Evolutionary conservation across 1,140 invertebrate genomes (phyloP).

Genomic region (Bombus difficillimus): DNA sequence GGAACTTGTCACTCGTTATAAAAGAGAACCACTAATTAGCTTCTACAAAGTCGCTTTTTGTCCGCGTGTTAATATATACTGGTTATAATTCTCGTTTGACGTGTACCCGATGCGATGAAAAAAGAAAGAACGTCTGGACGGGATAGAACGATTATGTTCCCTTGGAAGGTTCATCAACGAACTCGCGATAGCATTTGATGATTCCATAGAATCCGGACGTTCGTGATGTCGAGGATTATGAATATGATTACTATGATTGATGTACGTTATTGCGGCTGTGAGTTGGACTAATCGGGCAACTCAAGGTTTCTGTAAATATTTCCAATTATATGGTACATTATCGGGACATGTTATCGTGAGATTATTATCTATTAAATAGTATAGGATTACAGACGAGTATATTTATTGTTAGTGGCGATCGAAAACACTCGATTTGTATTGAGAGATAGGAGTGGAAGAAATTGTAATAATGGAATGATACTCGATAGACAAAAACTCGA

Average conservation of each 20-base stretch:
- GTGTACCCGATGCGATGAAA: background rate
- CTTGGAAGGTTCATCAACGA: background rate
- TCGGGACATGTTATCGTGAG: no score
- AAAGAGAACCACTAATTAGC: slow-evolving; percentile 11
- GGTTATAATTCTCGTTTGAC: slow-evolving; percentile 23
- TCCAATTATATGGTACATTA: no score
- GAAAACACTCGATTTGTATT: no score
- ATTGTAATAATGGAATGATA: no score
- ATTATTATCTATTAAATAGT: no score
- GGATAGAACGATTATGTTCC: no score
- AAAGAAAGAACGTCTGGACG: background rate
- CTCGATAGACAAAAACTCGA: no score
- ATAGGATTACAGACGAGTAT: no score
- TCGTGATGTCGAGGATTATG: background rate
- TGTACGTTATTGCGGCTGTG: background rate
- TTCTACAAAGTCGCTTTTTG: background rate
- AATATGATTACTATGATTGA: background rate
- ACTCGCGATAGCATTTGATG: background rate
- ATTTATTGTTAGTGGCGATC: no score
- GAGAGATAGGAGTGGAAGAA: no score
- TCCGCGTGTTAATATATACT: background rate
- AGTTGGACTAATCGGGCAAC: background rate
- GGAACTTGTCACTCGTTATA: slow-evolving; percentile 34
- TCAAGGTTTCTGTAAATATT: no score
- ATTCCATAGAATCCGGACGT: background rate